Evolutionary conservation across 2,113 vertebrate genomes (phyloP).

Genomic region (Orientallactaga bullata): DNA sequence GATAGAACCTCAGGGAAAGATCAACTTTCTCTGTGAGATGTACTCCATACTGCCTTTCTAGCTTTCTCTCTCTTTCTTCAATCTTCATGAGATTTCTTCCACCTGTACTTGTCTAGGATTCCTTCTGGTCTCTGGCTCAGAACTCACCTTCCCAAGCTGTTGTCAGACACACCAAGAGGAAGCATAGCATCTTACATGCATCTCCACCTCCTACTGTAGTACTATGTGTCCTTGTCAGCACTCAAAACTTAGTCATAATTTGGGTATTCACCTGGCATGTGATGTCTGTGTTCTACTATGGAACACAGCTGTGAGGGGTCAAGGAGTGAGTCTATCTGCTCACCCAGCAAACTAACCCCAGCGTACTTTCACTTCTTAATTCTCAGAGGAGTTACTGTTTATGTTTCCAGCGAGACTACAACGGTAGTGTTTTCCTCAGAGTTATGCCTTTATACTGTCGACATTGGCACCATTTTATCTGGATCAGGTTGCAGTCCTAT

Average conservation of each 20-base stretch:
- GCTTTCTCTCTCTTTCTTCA: not conserved
- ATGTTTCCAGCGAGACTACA: not conserved
- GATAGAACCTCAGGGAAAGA: not conserved
- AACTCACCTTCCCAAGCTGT: not conserved
- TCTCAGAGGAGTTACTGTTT: not conserved
- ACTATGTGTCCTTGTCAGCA: too few species aligned
- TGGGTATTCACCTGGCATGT: not conserved
- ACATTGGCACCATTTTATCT: slow-evolving; percentile 49
- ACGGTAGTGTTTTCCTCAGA: not conserved
- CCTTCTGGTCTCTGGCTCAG: too few species aligned
- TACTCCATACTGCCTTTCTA: not conserved
- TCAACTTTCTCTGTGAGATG: not conserved
- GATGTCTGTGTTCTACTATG: not conserved
- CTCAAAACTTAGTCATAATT: too few species aligned
- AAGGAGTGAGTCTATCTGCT: not conserved
- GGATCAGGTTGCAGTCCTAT: slow-evolving; percentile 16
- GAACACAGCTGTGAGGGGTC: not conserved
- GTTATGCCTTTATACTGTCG: slow-evolving; percentile 34
- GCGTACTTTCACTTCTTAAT: not conserved
- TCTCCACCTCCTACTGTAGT: too few species aligned
- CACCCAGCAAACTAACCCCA: not conserved
- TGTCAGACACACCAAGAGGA: not conserved
- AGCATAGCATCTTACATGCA: not conserved
- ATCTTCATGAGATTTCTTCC: not conserved
- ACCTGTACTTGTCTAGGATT: too few species aligned